Percentiles rank a stretch among this genome's conserved stretches.
These are phyloP conservation scores for Apodemia duryi DNA, from an alignment of 2,888 invertebrate species.

Conservation along the genomic window DNA sequence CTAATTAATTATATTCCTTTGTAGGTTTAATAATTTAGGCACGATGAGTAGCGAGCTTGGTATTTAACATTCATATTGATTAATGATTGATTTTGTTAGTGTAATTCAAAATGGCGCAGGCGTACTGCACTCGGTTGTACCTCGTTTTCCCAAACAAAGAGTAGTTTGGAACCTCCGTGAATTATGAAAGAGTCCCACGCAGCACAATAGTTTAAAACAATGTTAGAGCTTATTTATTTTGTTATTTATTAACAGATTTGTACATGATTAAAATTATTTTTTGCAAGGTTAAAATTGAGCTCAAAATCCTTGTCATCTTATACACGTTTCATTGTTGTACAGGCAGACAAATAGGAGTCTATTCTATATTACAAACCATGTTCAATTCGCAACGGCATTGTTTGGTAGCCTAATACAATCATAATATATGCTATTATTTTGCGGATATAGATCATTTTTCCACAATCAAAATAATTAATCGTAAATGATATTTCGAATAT, in stretches of 20 bases:
- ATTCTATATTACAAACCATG: too few species aligned
- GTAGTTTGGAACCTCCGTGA: slow-evolving; percentile 5
- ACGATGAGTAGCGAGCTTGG: not conserved
- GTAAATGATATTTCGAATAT: too few species aligned
- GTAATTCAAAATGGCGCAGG: slow-evolving; percentile 4
- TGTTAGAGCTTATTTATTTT: slow-evolving; percentile 11
- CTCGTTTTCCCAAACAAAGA: slow-evolving; percentile 11
- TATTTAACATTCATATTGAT: not conserved
- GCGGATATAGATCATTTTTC: too few species aligned
- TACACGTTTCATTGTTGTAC: too few species aligned
- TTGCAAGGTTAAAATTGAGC: not conserved
- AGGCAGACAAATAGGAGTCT: too few species aligned
- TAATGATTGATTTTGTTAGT: not conserved
- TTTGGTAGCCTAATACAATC: too few species aligned
- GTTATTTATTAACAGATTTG: slow-evolving; percentile 9
- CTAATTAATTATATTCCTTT: not conserved
- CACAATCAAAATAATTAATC: too few species aligned
- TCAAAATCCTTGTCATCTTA: not conserved
- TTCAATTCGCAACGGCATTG: too few species aligned
- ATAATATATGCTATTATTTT: too few species aligned
- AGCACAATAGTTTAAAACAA: slow-evolving; percentile 8
- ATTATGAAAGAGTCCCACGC: slow-evolving; percentile 12
- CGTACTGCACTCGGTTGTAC: not conserved
- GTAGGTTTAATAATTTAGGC: not conserved
- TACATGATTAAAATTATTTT: not conserved